phyloP scores from a whole-genome alignment of 1,140 invertebrate species.

The Drosophila ercepeae region DNA sequence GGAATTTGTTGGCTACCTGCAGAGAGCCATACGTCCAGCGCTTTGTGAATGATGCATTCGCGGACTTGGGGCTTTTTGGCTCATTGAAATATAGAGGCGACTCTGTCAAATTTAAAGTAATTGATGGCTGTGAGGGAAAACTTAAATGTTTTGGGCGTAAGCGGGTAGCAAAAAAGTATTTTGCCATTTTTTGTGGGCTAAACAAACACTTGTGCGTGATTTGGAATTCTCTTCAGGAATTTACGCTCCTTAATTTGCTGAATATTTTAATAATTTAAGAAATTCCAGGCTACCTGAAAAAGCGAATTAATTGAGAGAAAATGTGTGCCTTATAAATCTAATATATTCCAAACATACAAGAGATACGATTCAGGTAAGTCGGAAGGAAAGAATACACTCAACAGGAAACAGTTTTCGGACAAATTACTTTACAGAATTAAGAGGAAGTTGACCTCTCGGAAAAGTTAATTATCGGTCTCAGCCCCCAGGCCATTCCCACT shows the following conservation, averaged over 20 bases:
- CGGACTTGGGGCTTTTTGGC: slow-evolving; percentile 48
- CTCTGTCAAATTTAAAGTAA: slow-evolving; percentile 59
- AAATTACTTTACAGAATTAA: background rate
- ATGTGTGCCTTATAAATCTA: too few species aligned
- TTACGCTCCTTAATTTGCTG: background rate
- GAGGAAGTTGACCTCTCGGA: slow-evolving; percentile 1
- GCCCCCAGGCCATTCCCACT: background rate
- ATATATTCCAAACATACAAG: too few species aligned
- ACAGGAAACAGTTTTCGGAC: background rate
- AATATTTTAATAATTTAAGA: slow-evolving; percentile 3
- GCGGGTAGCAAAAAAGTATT: slow-evolving; percentile 29
- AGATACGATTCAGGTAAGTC: background rate
- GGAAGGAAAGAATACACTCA: background rate
- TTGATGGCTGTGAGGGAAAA: slow-evolving; percentile 47
- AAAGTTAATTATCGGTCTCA: background rate
- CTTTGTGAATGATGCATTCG: slow-evolving; percentile 68
- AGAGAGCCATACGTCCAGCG: slow-evolving; percentile 52
- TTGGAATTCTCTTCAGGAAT: slow-evolving; percentile 4
- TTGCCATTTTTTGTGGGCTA: background rate
- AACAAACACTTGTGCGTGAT: slow-evolving; percentile 2
- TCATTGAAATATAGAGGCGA: slow-evolving; percentile 56
- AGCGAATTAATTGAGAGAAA: background rate
- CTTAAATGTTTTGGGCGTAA: slow-evolving; percentile 26
- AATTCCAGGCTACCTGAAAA: background rate
- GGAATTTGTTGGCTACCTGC: slow-evolving; percentile 37